These are phyloP conservation scores for Mormyrus hasselquistii DNA, from an alignment of 2,797 vertebrate genomes.

Conservation along the genomic window DNA sequence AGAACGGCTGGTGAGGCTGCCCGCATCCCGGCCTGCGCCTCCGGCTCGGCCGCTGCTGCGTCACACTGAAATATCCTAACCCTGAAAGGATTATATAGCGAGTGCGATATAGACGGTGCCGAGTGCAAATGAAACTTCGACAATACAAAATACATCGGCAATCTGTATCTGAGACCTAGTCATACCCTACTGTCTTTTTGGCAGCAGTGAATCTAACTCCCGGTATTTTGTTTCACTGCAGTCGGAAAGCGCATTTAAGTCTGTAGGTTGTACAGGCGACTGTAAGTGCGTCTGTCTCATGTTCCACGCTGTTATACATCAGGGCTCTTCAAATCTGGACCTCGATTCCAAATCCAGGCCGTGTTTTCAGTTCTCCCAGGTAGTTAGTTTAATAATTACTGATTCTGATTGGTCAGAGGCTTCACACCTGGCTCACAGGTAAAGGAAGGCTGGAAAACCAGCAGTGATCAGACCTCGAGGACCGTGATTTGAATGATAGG, in stretches of 20 bases:
- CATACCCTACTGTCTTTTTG: neutral
- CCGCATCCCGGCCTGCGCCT: neutral
- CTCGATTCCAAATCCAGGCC: too few relatives aligned
- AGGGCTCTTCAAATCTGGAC: too few relatives aligned
- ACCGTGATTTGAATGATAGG: too few relatives aligned
- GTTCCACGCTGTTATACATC: neutral
- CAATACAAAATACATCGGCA: neutral
- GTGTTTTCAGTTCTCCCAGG: too few relatives aligned
- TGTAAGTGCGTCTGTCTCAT: neutral
- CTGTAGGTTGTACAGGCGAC: neutral
- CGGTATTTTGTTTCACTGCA: neutral
- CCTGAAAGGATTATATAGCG: neutral
- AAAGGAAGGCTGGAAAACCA: too few relatives aligned
- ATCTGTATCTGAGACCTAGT: neutral
- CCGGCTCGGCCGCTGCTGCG: neutral
- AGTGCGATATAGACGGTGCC: neutral
- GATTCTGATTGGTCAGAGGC: too few relatives aligned
- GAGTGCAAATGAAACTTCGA: neutral
- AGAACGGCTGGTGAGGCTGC: conserved; percentile 82
- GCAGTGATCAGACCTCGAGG: too few relatives aligned
- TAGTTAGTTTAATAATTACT: too few relatives aligned
- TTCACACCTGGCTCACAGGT: too few relatives aligned
- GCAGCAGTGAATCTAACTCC: neutral
- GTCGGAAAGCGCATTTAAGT: neutral
- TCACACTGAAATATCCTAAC: neutral